Evolutionary conservation across 1,140 invertebrate species (phyloP), one percentile per base, ranked within the genome.

Genomic region (Metopolophium dirhodum): DNA sequence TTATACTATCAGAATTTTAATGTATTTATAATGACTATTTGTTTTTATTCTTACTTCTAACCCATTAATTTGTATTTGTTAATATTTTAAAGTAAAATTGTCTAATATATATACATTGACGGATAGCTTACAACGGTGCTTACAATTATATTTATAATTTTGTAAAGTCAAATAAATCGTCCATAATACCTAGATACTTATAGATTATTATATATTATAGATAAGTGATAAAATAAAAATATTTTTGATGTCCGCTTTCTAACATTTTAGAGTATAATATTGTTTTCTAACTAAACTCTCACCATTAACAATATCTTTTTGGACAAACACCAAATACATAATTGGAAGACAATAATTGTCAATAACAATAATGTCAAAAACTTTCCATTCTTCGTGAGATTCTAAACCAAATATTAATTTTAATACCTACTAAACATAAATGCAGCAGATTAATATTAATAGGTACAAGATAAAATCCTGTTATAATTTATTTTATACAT

Each of bases 381-480:
- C 91, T 93, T 93, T 93, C 91, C 51, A 85, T 92, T 92, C 91
- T 92, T 92, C 47, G 1, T 18, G 47, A 47, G 68, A 92, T 82
- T 57, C 23, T 41, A 35, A 57, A 37, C 88, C 0, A 35, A 89
- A 89, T 57, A 35, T 37, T 22, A 54, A 89, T 57, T 4, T 26
- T 22, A 37, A 37, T 14, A 54, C 26, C 14, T 20, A 86, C 20
- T 57, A 23, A 37, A 51, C n/a, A 22, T 88, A 88, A 88, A 88
- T 23, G 30, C 49, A 23, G 47, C 47, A 22, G 49, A 6, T 8
- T 47, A 47, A 47, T 9, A 88, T 51, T 54, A 45, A 45, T 41
- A 85, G n/a, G 47, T 51, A 51, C 51, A 83, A 37, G 8, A 41
- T 85, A 54, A 88, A 88, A 88, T 88, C 9, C 14, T 2, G 7